phyloP scores from a whole-genome alignment of 2,797 vertebrate genomes.

The Tolypeutes matacus region DNA sequence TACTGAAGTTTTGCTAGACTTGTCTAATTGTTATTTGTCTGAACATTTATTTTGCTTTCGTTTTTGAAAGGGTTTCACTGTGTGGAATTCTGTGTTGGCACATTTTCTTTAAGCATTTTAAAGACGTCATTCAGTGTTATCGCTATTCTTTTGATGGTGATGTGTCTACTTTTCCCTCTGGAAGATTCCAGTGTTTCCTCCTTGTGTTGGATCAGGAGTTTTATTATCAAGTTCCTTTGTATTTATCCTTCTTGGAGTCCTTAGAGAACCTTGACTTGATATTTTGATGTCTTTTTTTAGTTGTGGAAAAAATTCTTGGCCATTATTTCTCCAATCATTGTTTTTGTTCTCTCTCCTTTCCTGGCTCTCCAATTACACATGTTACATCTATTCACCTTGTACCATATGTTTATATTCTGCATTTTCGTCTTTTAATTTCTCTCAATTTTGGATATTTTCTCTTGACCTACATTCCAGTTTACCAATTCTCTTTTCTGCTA shows the following conservation, averaged over 20 bases:
- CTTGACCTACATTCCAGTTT: background rate
- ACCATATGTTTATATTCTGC: background rate
- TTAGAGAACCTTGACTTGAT: conserved; percentile 8
- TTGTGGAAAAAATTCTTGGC: background rate
- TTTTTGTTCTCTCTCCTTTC: conserved; percentile 28
- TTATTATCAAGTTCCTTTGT: conserved; percentile 12
- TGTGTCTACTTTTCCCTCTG: background rate
- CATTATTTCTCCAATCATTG: background rate
- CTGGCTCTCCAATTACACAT: background rate
- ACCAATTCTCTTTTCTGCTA: conserved; percentile 37
- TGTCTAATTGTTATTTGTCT: background rate
- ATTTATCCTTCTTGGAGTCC: background rate
- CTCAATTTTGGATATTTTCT: conserved; percentile 39
- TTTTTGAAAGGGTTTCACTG: background rate
- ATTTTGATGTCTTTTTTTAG: background rate
- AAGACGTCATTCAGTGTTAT: conserved; percentile 28
- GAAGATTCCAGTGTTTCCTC: conserved; percentile 37
- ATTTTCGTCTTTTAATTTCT: conserved; percentile 61
- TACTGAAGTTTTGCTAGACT: background rate
- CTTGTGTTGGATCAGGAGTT: background rate
- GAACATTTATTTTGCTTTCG: conserved; percentile 23
- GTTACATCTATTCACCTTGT: conserved; percentile 26
- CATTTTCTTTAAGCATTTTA: conserved; percentile 37
- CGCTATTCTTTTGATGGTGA: conserved; percentile 18
- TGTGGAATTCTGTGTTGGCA: background rate